phyloP scores from a whole-genome alignment of 2,888 invertebrate genomes.

The Aporophyla nigra region DNA sequence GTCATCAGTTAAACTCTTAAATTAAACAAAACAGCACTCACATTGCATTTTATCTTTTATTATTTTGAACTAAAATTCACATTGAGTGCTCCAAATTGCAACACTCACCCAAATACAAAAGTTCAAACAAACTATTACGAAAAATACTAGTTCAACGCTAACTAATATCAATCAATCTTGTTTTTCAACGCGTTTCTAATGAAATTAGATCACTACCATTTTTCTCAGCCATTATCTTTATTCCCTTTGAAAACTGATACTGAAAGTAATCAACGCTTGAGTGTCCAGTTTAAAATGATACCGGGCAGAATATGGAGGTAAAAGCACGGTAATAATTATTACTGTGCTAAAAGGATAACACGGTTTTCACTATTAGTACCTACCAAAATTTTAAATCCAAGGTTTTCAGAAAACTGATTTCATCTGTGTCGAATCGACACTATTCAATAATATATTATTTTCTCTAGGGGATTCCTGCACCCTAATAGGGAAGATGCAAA shows the following conservation, averaged over 20 bases:
- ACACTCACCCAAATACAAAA: background rate
- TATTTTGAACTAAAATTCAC: background rate
- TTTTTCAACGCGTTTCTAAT: constrained; percentile 50
- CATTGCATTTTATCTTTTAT: no score
- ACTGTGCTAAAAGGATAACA: no score
- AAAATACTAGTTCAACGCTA: constrained; percentile 19
- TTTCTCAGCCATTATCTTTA: constrained; percentile 37
- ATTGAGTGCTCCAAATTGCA: constrained; percentile 3
- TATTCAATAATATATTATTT: no score
- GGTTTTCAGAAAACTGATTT: background rate
- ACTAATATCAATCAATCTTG: constrained; percentile 41
- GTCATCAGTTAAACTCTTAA: no score
- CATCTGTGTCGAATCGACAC: no score
- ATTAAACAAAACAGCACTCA: no score
- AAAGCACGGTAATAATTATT: background rate
- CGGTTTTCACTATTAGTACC: no score
- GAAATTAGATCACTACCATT: constrained; percentile 53
- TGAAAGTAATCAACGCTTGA: constrained; percentile 37
- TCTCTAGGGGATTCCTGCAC: no score
- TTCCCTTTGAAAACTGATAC: constrained; percentile 56
- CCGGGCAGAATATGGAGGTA: background rate
- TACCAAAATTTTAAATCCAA: background rate
- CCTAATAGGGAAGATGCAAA: no score
- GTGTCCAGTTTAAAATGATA: constrained; percentile 22
- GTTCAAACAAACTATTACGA: constrained; percentile 17